phyloP scores from a whole-genome alignment of 2,113 vertebrate species.

The Apteryx owenii region DNA sequence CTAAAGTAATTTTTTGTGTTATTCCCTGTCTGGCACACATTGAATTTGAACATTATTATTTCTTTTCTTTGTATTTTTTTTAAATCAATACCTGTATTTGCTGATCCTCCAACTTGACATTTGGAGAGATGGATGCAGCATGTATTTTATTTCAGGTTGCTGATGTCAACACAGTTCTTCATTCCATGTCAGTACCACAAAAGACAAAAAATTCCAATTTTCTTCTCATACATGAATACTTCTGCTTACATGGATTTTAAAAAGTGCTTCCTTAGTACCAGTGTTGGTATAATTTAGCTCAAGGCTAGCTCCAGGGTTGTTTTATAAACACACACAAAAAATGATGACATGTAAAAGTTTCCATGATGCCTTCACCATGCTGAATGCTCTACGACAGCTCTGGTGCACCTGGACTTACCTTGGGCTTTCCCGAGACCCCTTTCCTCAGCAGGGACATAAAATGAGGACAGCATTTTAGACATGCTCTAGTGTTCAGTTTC shows the following conservation, averaged over 20 bases:
- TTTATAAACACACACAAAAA: background rate
- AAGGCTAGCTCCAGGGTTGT: background rate
- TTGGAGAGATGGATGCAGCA: background rate
- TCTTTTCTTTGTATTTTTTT: background rate
- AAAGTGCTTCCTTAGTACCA: background rate
- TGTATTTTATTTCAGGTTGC: background rate
- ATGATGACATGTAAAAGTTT: background rate
- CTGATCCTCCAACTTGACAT: background rate
- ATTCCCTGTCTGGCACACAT: background rate
- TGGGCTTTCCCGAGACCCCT: background rate
- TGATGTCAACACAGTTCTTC: background rate
- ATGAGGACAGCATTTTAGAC: background rate
- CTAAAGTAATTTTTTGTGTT: background rate
- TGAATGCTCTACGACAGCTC: background rate
- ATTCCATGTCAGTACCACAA: background rate
- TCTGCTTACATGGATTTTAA: background rate
- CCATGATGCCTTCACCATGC: background rate
- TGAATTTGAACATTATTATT: background rate
- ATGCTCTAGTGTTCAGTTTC: rapidly evolving
- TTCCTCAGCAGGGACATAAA: background rate
- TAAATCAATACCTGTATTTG: background rate
- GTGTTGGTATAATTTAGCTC: background rate
- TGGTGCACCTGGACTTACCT: background rate
- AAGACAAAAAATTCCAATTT: background rate
- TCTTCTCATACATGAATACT: background rate